Evolutionary conservation across 2,113 vertebrate genomes (phyloP).

Genomic region (Plestiodon gilberti): DNA sequence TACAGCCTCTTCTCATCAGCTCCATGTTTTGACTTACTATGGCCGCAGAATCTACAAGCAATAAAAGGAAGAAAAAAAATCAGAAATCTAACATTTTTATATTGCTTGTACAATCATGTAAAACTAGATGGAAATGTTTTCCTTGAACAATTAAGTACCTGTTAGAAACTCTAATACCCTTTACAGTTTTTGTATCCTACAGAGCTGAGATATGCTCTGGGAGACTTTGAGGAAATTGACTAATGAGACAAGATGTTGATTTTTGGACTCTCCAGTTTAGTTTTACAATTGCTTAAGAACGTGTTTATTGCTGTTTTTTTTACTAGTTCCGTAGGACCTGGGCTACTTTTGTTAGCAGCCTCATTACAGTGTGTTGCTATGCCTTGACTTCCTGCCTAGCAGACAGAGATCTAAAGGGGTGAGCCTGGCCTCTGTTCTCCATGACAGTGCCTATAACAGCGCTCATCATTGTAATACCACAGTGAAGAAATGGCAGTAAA

Average conservation of each 20-base stretch:
- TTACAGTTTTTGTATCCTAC: conserved; percentile 68
- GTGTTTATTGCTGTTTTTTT: conserved; percentile 79
- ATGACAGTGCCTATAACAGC: neutral
- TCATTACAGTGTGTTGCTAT: conserved; percentile 47
- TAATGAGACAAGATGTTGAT: conserved; percentile 75
- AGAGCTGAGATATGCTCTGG: conserved; percentile 63
- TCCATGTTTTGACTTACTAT: conserved; percentile 92
- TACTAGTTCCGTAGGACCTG: conserved; percentile 68
- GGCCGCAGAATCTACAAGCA: conserved; percentile 91
- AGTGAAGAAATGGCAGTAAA: neutral
- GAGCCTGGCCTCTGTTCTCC: neutral
- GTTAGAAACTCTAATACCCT: conserved; percentile 74
- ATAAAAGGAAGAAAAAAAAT: conserved; percentile 48
- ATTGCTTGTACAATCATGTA: conserved; percentile 44
- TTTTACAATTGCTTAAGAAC: conserved; percentile 76
- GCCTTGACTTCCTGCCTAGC: conserved; percentile 49
- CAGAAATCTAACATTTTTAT: conserved; percentile 44
- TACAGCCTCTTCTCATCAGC: conserved; percentile 94
- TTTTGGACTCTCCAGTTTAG: conserved; percentile 70
- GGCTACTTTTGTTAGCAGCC: conserved; percentile 47
- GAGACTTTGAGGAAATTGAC: conserved; percentile 70
- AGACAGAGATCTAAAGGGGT: conserved; percentile 29
- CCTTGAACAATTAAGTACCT: conserved; percentile 70
- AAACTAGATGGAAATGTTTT: conserved; percentile 57
- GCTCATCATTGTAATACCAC: neutral